phyloP scores from a whole-genome alignment of 2,797 vertebrate species.

The Iguana delicatissima region DNA sequence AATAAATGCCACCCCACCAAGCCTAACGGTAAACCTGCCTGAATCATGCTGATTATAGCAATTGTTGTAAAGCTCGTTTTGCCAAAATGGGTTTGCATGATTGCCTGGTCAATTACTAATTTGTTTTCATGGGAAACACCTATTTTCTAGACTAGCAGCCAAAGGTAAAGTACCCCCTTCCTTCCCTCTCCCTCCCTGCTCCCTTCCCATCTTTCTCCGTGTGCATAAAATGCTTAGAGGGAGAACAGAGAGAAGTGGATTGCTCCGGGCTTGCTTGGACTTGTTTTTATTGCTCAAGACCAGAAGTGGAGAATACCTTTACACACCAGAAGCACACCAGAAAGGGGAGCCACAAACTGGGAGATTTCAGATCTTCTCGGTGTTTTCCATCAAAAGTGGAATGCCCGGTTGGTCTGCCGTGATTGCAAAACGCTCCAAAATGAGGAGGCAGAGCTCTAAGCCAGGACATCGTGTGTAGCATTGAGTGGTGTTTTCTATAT shows the following conservation, averaged over 20 bases:
- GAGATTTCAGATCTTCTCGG: no score
- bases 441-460: not conserved
- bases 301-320: not conserved
- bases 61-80: constrained; percentile 18
- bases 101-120: not conserved
- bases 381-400: not conserved
- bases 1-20: not conserved
- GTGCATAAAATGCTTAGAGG: not conserved
- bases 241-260: not conserved
- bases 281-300: not conserved
- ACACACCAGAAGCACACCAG: not conserved
- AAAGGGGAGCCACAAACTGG: not conserved
- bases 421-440: not conserved
- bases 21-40: not conserved
- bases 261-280: not conserved
- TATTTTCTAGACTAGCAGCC: constrained; percentile 10
- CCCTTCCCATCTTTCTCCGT: not conserved
- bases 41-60: constrained; percentile 21
- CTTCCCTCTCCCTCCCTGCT: not conserved
- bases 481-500: not conserved
- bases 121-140: constrained; percentile 1
- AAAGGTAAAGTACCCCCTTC: not conserved
- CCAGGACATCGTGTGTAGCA: not conserved
- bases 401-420: no score
- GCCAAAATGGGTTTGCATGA: constrained; percentile 4